Evolutionary conservation across 2,113 vertebrate species (phyloP), one percentile per base, ranked within the genome.

Genomic region (Gobio gobio): DNA sequence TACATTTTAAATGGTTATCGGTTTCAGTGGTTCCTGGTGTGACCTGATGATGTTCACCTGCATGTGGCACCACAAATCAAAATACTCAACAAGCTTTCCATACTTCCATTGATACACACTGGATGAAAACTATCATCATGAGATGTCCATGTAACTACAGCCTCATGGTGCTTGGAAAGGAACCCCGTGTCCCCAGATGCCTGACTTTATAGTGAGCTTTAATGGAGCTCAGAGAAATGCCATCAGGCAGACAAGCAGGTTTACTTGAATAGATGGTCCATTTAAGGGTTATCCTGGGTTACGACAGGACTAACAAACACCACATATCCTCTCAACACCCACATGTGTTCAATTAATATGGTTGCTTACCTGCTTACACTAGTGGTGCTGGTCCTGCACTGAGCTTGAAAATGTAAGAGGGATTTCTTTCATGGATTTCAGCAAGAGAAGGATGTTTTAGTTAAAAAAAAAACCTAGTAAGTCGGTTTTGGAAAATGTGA

Each of bases 401-500:
- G 36, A 8, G 1, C 3, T 61, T 61, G 12, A 43, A 20, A 59
- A 78, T 0, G 12, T 40, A 33, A 40, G 9, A 77, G 49, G 51
- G 7, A 54, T 10, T 24, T 33, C 16, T 4, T 1, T 49, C n/a
- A 13, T 63, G 7, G 26, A 75, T 63, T 75, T 83, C 36, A 83
- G n/a, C 36, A 12, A 36, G 33, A 40, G 22, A 20, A 22, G 26
- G 43, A 78, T 47, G 66, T 86, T 87, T 82, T 88, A 80, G 74
- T 85, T 84, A 36, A 54, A 89, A 87, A 89, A 85, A 36, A 51
- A 51, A 77, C 0, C 79, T 79, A 75, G 87, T 85, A 86, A 88
- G 77, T 54, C 85, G 86, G 84, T 93, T 92, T 92, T 90, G 92
- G 90, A 92, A 90, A 92, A 88, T 89, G 86, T 90, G 91, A 92